Conservation (phyloP, 2,888 invertebrate species). For the Rhamnusium bicolor region DNA sequence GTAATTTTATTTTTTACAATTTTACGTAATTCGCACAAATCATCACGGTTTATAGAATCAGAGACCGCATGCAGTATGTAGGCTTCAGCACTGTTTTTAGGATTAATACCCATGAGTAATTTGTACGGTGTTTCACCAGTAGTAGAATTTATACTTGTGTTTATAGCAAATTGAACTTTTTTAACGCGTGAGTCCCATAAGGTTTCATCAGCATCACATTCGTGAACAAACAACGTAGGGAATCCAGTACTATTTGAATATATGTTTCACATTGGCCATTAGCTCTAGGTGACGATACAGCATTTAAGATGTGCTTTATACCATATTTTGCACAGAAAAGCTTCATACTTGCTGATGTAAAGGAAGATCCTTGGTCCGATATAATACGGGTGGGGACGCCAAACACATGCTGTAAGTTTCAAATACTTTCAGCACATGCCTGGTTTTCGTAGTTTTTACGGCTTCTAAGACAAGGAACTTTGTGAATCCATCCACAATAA, state of each 20-base stretch:
- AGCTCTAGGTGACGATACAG: neutral
- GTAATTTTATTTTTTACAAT: neutral
- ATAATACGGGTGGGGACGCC: neutral
- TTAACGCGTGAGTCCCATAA: neutral
- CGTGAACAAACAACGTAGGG: constrained; percentile 1
- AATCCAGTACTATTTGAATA: constrained; percentile 2
- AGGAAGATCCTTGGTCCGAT: neutral
- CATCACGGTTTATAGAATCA: neutral
- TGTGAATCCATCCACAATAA: constrained; percentile 29
- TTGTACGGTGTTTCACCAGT: neutral
- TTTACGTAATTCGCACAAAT: neutral
- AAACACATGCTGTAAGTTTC: neutral
- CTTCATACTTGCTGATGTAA: neutral
- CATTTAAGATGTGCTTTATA: constrained; percentile 9
- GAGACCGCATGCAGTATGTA: neutral
- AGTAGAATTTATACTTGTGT: neutral
- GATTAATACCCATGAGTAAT: neutral
- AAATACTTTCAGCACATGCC: neutral
- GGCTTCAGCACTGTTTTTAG: constrained; percentile 4
- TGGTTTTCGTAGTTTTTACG: constrained; percentile 10
- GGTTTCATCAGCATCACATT: constrained; percentile 9
- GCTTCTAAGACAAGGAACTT: constrained; percentile 35
- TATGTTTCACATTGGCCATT: constrained; percentile 4
- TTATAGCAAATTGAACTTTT: constrained; percentile 7
- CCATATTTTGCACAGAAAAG: constrained; percentile 4